These are phyloP conservation scores for Pectinophora gossypiella DNA, from an alignment of 1,140 invertebrate genomes.

Conservation along the genomic window DNA sequence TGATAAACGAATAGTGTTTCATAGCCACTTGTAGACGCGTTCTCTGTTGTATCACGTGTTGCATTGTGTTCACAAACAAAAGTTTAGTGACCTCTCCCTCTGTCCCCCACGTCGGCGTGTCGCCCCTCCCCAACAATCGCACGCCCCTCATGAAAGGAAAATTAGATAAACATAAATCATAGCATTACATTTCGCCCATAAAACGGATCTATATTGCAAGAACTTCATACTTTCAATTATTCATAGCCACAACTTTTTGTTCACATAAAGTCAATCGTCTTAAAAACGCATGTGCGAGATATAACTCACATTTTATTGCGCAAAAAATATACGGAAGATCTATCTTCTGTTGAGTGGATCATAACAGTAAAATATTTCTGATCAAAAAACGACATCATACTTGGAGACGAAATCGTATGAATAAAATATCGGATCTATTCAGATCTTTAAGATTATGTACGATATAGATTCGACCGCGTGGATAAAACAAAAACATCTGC, in stretches of 20 bases:
- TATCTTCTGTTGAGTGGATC: not conserved
- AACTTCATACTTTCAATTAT: too few species aligned
- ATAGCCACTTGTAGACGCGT: too few species aligned
- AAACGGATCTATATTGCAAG: not conserved
- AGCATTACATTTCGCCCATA: not conserved
- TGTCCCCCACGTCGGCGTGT: not conserved
- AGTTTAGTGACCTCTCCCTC: not conserved
- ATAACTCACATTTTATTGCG: not conserved
- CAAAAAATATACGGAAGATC: not conserved
- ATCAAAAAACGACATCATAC: conserved; percentile 8
- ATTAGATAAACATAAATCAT: not conserved
- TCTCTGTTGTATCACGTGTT: too few species aligned
- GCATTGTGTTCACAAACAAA: not conserved
- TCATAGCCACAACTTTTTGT: too few species aligned
- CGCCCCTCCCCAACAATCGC: not conserved
- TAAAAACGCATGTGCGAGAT: not conserved
- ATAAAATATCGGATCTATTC: conserved; percentile 14
- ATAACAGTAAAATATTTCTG: conserved; percentile 1
- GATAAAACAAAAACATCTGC: conserved; percentile 30
- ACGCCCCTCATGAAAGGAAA: not conserved
- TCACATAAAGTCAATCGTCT: not conserved
- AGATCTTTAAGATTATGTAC: conserved; percentile 11
- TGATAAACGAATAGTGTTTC: too few species aligned
- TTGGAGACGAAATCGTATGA: conserved; percentile 9
- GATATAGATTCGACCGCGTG: conserved; percentile 8